Evolutionary conservation across 1,140 invertebrate species (phyloP).

Genomic region (Tachypleus tridentatus): DNA sequence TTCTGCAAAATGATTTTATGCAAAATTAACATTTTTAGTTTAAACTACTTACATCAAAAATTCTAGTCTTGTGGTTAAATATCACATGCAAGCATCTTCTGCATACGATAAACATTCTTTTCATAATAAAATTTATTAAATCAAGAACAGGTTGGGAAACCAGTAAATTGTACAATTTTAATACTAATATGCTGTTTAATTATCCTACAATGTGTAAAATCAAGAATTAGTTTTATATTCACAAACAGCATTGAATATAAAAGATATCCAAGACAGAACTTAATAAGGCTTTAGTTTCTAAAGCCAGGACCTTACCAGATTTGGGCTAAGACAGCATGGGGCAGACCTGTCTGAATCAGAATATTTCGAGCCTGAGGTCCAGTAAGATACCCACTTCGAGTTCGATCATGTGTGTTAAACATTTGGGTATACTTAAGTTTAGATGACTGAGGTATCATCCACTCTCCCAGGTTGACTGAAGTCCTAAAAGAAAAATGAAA

Average conservation of each 20-base stretch:
- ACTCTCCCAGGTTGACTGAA: slow-evolving; percentile 34
- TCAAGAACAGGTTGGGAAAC: no score
- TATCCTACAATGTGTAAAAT: no score
- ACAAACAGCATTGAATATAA: slow-evolving; percentile 4
- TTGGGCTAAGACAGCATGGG: slow-evolving; percentile 76
- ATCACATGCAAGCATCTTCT: no score
- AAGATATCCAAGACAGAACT: slow-evolving; percentile 10
- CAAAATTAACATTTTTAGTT: no score
- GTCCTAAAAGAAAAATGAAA: slow-evolving; percentile 8
- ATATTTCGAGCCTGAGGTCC: slow-evolving; percentile 86
- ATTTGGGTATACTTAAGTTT: slow-evolving; percentile 91
- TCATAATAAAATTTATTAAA: no score
- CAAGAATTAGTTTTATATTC: background rate
- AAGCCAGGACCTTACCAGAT: slow-evolving; percentile 58
- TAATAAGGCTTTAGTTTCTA: no score
- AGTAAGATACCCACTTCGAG: slow-evolving; percentile 70
- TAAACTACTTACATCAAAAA: no score
- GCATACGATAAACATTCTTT: no score
- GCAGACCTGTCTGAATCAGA: slow-evolving; percentile 83
- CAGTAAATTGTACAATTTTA: no score
- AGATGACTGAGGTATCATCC: slow-evolving; percentile 76
- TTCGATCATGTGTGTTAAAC: slow-evolving; percentile 83
- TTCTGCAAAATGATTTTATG: no score
- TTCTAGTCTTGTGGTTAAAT: no score
- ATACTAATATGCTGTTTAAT: no score